A percentile compares a stretch with the other conserved stretches of the same genome.
Conservation (phyloP, 2,888 invertebrate species). For the Apamea monoglypha region DNA sequence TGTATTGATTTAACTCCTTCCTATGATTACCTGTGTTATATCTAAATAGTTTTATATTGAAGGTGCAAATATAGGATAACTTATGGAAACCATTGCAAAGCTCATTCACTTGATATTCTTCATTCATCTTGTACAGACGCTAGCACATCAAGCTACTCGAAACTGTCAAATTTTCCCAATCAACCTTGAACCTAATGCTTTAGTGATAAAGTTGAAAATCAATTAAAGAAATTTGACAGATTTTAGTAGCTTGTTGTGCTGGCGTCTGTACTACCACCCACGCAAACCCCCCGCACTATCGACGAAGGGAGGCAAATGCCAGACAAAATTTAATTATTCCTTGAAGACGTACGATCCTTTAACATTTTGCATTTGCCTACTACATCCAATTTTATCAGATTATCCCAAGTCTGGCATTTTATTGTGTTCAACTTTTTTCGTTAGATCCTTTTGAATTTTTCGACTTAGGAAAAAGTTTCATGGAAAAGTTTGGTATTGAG, state of each 20-base stretch:
- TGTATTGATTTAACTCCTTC: background rate
- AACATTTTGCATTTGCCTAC: slow-evolving; percentile 4
- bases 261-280: background rate
- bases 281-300: background rate
- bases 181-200: too few relatives aligned
- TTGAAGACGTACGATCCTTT: slow-evolving; percentile 23
- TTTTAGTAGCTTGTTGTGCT: too few relatives aligned
- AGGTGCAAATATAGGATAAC: background rate
- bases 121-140: background rate
- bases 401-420: slow-evolving; percentile 17
- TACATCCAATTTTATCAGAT: slow-evolving; percentile 11
- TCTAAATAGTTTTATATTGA: background rate
- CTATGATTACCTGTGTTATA: background rate
- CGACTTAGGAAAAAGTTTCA: background rate
- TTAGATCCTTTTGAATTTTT: slow-evolving; percentile 9
- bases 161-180: too few relatives aligned
- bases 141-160: too few relatives aligned
- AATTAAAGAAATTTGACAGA: too few relatives aligned
- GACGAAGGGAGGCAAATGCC: background rate
- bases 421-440: slow-evolving; percentile 16
- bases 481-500: background rate
- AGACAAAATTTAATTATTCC: slow-evolving; percentile 21
- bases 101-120: slow-evolving; percentile 5
- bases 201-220: too few relatives aligned
- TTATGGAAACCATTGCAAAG: background rate